phyloP scores from a whole-genome alignment of 2,888 invertebrate genomes.

The Synanthedon formicaeformis region DNA sequence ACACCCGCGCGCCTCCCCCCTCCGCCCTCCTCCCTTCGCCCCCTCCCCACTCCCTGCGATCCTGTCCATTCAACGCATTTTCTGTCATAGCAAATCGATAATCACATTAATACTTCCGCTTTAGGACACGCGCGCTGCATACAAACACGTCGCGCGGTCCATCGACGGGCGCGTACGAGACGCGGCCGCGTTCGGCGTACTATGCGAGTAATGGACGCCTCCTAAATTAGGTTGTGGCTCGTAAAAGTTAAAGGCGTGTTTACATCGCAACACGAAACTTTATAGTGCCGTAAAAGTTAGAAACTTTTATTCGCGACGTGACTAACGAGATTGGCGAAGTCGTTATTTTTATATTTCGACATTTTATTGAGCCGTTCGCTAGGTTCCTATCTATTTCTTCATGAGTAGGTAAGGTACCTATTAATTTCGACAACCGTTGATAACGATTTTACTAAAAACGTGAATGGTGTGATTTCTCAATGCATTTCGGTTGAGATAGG shows the following conservation, averaged over 20 bases:
- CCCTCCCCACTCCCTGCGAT: slow-evolving; percentile 18
- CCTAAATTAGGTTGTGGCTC: neutral
- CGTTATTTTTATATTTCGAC: neutral
- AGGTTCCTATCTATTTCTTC: neutral
- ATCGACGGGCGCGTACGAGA: neutral
- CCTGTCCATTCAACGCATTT: slow-evolving; percentile 66
- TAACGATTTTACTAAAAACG: neutral
- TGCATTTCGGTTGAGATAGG: neutral
- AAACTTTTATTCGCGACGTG: neutral
- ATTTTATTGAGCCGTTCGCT: neutral
- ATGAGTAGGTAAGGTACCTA: neutral
- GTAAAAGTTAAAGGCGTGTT: neutral
- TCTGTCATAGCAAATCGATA: slow-evolving; percentile 69
- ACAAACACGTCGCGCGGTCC: slow-evolving; percentile 37
- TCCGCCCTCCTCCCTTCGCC: slow-evolving; percentile 9
- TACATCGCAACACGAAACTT: neutral
- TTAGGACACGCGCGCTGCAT: slow-evolving; percentile 59
- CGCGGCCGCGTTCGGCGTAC: neutral
- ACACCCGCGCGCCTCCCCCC: slow-evolving; percentile 6
- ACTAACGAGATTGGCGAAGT: neutral
- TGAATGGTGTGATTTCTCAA: neutral
- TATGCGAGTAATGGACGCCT: slow-evolving; percentile 1
- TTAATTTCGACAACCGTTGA: neutral
- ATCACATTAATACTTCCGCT: slow-evolving; percentile 67
- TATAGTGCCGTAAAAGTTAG: neutral